Conservation (phyloP, 2,888 invertebrate genomes). For the Aphelenchoides bicaudatus region DNA sequence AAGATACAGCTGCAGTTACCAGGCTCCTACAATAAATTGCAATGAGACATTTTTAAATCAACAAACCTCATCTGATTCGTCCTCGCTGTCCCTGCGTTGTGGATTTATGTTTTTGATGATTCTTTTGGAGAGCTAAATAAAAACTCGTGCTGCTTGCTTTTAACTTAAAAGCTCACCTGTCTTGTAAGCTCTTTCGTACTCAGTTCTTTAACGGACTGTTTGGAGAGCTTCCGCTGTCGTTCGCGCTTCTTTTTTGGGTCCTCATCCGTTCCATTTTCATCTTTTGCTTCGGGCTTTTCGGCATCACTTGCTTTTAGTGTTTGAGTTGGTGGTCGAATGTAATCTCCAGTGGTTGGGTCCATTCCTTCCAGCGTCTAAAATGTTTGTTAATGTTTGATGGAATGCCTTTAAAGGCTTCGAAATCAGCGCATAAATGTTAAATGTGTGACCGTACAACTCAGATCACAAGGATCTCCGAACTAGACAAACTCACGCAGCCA, state of each 20-base stretch:
- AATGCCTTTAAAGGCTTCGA: no score
- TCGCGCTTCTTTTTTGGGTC: background rate
- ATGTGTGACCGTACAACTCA: no score
- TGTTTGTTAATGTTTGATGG: no score
- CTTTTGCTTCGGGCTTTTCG: background rate
- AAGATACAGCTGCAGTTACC: conserved; percentile 36
- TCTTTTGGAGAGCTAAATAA: conserved; percentile 12
- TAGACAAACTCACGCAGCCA: no score
- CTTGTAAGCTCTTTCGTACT: background rate
- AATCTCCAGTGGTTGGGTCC: conserved; percentile 19
- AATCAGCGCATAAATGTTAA: no score
- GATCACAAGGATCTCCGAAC: no score
- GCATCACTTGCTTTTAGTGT: background rate
- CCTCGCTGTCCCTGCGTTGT: conserved; percentile 21
- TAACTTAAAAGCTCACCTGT: background rate
- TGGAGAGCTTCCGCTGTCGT: background rate
- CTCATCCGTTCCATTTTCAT: conserved; percentile 5
- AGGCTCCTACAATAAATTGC: no score
- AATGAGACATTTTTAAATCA: conserved; percentile 7
- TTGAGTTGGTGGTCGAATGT: conserved; percentile 18
- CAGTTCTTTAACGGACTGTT: no score
- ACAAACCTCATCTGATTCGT: conserved; percentile 21
- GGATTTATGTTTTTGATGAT: conserved; percentile 15
- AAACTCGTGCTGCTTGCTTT: background rate
- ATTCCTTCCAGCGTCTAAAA: conserved; percentile 15